Conservation (phyloP, 2,888 invertebrate species). For the Heliconius cydno region DNA sequence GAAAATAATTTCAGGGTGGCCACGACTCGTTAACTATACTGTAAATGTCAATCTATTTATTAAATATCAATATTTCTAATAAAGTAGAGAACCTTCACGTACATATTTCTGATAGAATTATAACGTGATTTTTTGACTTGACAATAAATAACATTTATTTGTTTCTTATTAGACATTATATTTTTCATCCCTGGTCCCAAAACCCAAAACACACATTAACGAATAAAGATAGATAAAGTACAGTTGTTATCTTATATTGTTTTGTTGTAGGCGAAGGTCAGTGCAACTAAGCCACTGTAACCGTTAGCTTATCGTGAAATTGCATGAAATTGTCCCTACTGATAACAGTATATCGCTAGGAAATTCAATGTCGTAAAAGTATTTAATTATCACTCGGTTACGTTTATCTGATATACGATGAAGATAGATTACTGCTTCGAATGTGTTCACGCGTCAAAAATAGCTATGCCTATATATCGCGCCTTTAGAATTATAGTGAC, state of each 20-base stretch:
- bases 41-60: no score
- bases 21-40: no score
- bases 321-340: constrained; percentile 61
- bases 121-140: neutral
- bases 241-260: constrained; percentile 31
- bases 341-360: constrained; percentile 64
- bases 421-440: constrained; percentile 35
- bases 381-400: constrained; percentile 46
- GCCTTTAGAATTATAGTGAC: no score
- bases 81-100: neutral
- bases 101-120: neutral
- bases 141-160: neutral
- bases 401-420: constrained; percentile 37
- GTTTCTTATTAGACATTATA: neutral
- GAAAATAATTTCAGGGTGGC: no score
- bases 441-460: constrained; percentile 22
- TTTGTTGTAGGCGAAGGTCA: constrained; percentile 55
- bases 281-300: constrained; percentile 60
- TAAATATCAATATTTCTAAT: no score
- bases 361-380: constrained; percentile 53
- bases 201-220: constrained; percentile 18
- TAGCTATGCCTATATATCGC: constrained; percentile 13
- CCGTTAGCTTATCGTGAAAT: constrained; percentile 61
- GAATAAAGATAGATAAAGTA: constrained; percentile 12
- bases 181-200: neutral